Evolutionary conservation across 1,140 invertebrate genomes (phyloP).

Genomic region (Cylas formicarius): DNA sequence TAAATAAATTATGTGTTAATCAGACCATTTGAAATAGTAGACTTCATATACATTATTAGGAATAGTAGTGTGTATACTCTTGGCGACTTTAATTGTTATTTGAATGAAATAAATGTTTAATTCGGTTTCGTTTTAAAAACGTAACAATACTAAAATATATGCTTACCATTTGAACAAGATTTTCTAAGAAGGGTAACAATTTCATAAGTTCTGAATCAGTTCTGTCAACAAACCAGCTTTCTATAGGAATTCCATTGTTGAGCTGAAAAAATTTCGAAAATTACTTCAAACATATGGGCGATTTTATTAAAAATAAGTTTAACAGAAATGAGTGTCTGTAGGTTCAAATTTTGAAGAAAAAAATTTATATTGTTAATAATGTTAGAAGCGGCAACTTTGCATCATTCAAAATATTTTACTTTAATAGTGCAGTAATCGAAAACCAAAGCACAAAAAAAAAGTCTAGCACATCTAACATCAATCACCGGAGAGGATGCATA

Average conservation of each 20-base stretch:
- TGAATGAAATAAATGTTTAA: constrained; percentile 11
- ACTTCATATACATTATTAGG: too few species aligned
- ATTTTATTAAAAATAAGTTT: neutral
- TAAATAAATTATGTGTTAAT: too few species aligned
- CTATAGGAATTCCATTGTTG: constrained; percentile 95
- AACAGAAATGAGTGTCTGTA: neutral
- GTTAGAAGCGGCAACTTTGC: too few species aligned
- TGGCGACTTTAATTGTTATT: constrained; percentile 8
- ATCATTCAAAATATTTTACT: too few species aligned
- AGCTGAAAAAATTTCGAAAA: constrained; percentile 53
- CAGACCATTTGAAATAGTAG: too few species aligned
- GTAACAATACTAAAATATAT: too few species aligned
- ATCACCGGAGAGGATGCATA: too few species aligned
- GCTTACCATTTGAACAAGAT: constrained; percentile 68
- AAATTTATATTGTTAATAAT: constrained; percentile 6
- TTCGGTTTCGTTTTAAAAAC: too few species aligned
- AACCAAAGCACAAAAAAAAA: too few species aligned
- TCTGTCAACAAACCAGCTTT: constrained; percentile 93
- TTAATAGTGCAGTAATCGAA: too few species aligned
- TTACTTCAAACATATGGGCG: too few species aligned
- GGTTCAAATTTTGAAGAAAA: neutral
- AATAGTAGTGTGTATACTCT: constrained; percentile 1
- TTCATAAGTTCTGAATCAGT: constrained; percentile 88
- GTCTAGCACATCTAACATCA: too few species aligned
- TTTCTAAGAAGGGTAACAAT: constrained; percentile 87